phyloP scores from a whole-genome alignment of 2,113 vertebrate species.

The Clarias magur region DNA sequence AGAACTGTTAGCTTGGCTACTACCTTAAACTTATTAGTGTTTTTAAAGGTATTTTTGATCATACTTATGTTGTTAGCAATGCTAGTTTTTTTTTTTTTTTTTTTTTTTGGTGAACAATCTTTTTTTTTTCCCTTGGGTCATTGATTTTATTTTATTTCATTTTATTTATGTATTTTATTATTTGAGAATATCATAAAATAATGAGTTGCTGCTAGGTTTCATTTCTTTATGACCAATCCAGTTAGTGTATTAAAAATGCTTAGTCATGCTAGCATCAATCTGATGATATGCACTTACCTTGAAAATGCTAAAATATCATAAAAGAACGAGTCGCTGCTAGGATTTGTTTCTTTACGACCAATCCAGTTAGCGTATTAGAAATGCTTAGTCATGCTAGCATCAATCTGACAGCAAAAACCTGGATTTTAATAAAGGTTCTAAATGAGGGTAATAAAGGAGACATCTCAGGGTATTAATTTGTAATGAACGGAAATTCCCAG shows the following conservation, averaged over 20 bases:
- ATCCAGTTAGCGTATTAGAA: not conserved
- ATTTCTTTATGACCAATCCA: not conserved
- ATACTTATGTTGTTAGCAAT: not conserved
- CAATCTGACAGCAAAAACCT: too few species aligned
- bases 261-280: not conserved
- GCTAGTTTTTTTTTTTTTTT: not conserved
- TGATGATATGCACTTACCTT: not conserved
- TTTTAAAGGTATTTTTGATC: not conserved
- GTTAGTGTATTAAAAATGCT: not conserved
- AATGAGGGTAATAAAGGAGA: not conserved
- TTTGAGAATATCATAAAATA: not conserved
- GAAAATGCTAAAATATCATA: not conserved
- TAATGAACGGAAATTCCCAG: not conserved
- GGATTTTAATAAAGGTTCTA: not conserved
- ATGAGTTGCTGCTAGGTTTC: not conserved
- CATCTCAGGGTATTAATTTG: not conserved
- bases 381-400: not conserved
- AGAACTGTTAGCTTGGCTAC: not conserved
- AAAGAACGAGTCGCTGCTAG: not conserved
- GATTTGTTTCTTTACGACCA: not conserved
- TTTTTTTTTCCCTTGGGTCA: not conserved
- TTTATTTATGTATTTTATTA: too few species aligned
- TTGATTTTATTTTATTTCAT: not conserved
- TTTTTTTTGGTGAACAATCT: not conserved
- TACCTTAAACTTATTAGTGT: not conserved